A percentile compares a stretch with the other conserved stretches of the same genome.
Evolutionary conservation across 2,797 vertebrate species (phyloP).

Genomic region (Microchirus variegatus): DNA sequence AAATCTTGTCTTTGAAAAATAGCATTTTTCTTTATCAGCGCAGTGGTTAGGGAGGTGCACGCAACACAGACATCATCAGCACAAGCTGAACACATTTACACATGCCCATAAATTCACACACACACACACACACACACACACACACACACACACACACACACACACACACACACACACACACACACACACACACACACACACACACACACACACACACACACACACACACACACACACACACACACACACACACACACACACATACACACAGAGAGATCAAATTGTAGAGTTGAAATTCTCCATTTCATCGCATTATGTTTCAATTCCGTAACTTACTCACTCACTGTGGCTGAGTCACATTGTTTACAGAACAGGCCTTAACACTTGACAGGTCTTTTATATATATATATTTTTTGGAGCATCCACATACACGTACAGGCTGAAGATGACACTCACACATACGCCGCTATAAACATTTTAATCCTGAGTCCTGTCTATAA

Average conservation of each 20-base stretch:
- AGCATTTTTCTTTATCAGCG: constrained; percentile 37
- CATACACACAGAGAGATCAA: constrained; percentile 32
- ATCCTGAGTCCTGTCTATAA: constrained; percentile 20
- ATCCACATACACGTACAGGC: constrained; percentile 21
- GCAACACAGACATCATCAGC: constrained; percentile 53
- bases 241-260: constrained; percentile 9
- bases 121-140: too few species aligned
- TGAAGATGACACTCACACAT: constrained; percentile 16
- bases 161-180: constrained; percentile 10
- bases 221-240: constrained; percentile 22
- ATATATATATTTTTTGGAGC: constrained; percentile 37
- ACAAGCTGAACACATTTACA: constrained; percentile 28
- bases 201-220: constrained; percentile 11
- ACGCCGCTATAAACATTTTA: constrained; percentile 17
- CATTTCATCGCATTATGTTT: constrained; percentile 58
- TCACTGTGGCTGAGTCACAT: constrained; percentile 60
- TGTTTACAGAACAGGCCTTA: constrained; percentile 62
- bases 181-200: constrained; percentile 26
- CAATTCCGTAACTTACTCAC: constrained; percentile 61
- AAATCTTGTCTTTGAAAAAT: constrained; percentile 31
- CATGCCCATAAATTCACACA: constrained; percentile 15
- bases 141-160: constrained; percentile 8
- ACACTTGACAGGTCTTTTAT: constrained; percentile 52
- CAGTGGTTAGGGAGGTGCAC: constrained; percentile 38
- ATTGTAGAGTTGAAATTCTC: constrained; percentile 47